phyloP scores from a whole-genome alignment of 2,113 vertebrate genomes.

The Lathamus discolor region DNA sequence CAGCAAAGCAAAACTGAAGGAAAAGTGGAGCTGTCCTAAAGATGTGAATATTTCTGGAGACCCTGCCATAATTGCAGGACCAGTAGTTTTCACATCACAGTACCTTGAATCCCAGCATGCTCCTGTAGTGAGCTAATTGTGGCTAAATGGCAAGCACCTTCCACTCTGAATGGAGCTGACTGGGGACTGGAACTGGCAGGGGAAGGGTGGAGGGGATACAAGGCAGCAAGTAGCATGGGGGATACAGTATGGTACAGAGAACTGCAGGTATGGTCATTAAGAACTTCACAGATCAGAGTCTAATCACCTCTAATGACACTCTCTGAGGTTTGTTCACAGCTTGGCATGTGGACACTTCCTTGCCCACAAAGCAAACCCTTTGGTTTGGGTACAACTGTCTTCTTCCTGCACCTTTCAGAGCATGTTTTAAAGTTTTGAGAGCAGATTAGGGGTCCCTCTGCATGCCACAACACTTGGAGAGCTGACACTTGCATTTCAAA shows the following conservation, averaged over 20 bases:
- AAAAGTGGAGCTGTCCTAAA: neutral
- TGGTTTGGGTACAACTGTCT: neutral
- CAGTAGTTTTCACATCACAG: neutral
- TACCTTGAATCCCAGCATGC: fast-evolving
- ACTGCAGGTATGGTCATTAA: neutral
- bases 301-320: neutral
- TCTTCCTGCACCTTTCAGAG: neutral
- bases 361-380: neutral
- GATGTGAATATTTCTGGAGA: neutral
- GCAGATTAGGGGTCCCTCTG: neutral
- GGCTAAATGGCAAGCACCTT: neutral
- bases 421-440: neutral
- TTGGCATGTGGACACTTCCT: fast-evolving
- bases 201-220: neutral
- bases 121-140: fast-evolving
- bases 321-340: neutral
- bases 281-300: neutral
- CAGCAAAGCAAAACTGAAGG: neutral
- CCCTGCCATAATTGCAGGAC: neutral
- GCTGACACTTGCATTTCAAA: neutral
- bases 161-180: neutral
- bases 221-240: neutral
- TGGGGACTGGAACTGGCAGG: neutral
- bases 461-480: neutral
- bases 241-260: neutral